phyloP scores from a whole-genome alignment of 2,113 vertebrate genomes.

The rat (Rattus norvegicus) region GRCr8 NC_086019.1:209042501-209043000 shows the following conservation, averaged over 20 bases:
- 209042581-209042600: neutral
- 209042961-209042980: too few relatives aligned
- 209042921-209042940: neutral
- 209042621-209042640: neutral
- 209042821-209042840: neutral
- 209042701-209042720: neutral
- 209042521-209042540: neutral
- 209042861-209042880: neutral
- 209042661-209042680: neutral
- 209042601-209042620: neutral
- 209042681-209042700: neutral
- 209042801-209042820: neutral
- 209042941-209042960: neutral
- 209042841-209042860: neutral
- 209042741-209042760: neutral
- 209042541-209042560: neutral
- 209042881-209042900: neutral
- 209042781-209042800: neutral
- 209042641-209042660: neutral
- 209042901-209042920: neutral
- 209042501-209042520: neutral
- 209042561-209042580: neutral
- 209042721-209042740: neutral
- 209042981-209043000: neutral
- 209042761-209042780: neutral